Conservation (phyloP, 2,888 invertebrate species). For the Drosophila pseudotakahashii region DNA sequence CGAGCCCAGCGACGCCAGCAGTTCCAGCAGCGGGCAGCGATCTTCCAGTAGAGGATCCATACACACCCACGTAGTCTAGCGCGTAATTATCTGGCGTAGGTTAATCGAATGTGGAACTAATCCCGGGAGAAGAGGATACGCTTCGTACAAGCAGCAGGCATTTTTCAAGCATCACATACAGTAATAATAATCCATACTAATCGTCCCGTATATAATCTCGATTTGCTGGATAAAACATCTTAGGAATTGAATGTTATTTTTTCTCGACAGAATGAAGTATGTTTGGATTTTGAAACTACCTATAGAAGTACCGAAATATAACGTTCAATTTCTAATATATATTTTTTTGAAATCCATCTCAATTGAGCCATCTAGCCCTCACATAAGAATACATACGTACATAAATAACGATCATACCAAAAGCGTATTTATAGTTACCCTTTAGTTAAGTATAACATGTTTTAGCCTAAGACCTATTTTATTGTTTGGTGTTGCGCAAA, state of each 20-base stretch:
- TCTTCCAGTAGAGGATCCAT: conserved; percentile 87
- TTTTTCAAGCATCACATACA: conserved; percentile 52
- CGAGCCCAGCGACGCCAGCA: conserved; percentile 91
- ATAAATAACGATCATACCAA: conserved; percentile 63
- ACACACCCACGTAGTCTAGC: conserved; percentile 57
- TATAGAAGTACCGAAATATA: background rate
- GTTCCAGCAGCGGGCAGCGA: conserved; percentile 94
- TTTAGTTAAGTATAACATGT: conserved; percentile 38
- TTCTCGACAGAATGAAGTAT: background rate
- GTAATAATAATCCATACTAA: conserved; percentile 44
- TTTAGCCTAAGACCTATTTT: conserved; percentile 30
- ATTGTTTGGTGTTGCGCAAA: conserved; percentile 23
- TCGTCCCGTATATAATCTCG: conserved; percentile 32
- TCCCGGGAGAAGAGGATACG: conserved; percentile 19
- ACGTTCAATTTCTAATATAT: background rate
- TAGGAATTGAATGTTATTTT: background rate
- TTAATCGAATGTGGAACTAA: conserved; percentile 58
- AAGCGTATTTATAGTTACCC: conserved; percentile 56
- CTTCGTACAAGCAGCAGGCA: conserved; percentile 34
- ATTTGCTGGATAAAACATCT: background rate
- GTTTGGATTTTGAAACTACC: background rate
- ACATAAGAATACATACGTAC: conserved; percentile 44
- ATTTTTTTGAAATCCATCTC: conserved; percentile 1
- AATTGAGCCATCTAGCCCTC: background rate
- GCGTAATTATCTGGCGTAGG: conserved; percentile 69